Conservation (phyloP, 1,140 invertebrate genomes). For the Zaprionus camerounensis region DNA sequence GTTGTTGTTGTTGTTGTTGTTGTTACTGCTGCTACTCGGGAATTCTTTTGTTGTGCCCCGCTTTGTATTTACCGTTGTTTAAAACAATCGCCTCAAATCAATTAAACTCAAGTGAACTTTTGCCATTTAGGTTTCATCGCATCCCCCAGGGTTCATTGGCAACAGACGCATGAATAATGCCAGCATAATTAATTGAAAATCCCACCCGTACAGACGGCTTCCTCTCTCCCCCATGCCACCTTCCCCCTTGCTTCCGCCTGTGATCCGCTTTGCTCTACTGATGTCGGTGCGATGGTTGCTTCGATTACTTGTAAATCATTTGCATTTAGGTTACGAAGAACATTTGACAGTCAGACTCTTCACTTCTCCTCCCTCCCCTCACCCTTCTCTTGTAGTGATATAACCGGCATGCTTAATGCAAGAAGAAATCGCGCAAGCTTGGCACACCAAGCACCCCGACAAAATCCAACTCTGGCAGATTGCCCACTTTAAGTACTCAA, state of each 20-base stretch:
- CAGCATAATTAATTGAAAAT: slow-evolving; percentile 40
- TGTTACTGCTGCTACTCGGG: neutral
- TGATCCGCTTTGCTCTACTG: neutral
- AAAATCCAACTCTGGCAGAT: slow-evolving; percentile 2
- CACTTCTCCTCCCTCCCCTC: no score
- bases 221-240: neutral
- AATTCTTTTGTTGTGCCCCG: slow-evolving; percentile 3
- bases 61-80: slow-evolving; percentile 11
- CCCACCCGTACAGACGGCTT: neutral
- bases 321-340: slow-evolving; percentile 53
- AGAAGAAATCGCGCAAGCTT: slow-evolving; percentile 4
- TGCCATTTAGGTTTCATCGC: slow-evolving; percentile 9
- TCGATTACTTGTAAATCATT: slow-evolving; percentile 71
- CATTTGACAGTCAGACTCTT: slow-evolving; percentile 30
- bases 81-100: slow-evolving; percentile 42
- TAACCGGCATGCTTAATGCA: slow-evolving; percentile 50
- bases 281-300: slow-evolving; percentile 14
- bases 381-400: slow-evolving; percentile 15
- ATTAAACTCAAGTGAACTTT: slow-evolving; percentile 45
- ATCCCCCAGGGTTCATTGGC: slow-evolving; percentile 12
- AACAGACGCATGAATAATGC: slow-evolving; percentile 41
- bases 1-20: neutral
- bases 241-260: neutral
- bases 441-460: neutral
- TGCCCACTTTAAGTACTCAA: slow-evolving; percentile 16